Conservation (phyloP, 2,888 invertebrate species). For the Geotrupes spiniger region DNA sequence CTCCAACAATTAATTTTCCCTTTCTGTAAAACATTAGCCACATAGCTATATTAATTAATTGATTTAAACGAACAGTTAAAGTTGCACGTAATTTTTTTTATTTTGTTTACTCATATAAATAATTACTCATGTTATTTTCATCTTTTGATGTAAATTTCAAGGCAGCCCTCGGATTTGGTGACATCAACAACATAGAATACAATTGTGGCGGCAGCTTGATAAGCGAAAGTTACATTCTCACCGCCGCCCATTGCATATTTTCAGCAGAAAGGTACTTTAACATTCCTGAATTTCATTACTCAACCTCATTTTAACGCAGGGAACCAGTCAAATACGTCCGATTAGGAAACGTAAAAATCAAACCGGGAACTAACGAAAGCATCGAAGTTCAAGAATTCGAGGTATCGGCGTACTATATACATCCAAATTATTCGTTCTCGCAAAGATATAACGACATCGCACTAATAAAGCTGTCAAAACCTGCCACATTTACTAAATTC, state of each 20-base stretch:
- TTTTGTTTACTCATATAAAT: too few species aligned
- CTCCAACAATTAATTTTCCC: too few species aligned
- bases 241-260: constrained; percentile 61
- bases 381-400: constrained; percentile 24
- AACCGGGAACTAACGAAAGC: not conserved
- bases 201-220: constrained; percentile 65
- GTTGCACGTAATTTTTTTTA: too few species aligned
- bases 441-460: constrained; percentile 55
- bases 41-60: too few species aligned
- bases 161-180: not conserved
- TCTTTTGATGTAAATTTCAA: too few species aligned
- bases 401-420: constrained; percentile 41
- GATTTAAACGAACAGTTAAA: too few species aligned
- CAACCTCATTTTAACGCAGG: too few species aligned
- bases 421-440: constrained; percentile 49
- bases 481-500: constrained; percentile 44
- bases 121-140: too few species aligned
- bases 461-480: constrained; percentile 47
- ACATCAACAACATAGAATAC: not conserved
- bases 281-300: too few species aligned
- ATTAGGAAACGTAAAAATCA: not conserved
- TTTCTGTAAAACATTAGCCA: too few species aligned
- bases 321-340: constrained; percentile 21
- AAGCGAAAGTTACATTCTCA: constrained; percentile 58
- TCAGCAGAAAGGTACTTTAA: constrained; percentile 24